phyloP scores from a whole-genome alignment of 2,888 invertebrate species.

The Luperina nickerlii region DNA sequence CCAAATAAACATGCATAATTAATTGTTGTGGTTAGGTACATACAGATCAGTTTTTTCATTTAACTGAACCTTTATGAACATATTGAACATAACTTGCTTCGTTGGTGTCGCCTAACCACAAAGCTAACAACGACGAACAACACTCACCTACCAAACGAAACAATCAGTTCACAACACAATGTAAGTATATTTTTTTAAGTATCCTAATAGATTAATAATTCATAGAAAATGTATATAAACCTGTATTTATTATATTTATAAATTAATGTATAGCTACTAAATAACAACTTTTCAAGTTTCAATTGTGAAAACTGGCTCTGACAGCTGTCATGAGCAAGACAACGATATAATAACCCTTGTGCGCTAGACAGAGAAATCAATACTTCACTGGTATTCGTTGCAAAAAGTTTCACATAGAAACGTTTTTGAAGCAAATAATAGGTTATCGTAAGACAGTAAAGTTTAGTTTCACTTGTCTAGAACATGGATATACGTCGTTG shows the following conservation, averaged over 20 bases:
- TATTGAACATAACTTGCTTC: background rate
- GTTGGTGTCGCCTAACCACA: background rate
- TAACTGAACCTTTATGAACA: background rate
- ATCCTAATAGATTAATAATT: conserved; percentile 29
- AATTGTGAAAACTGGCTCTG: conserved; percentile 84
- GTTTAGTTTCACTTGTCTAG: conserved; percentile 50
- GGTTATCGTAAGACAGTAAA: conserved; percentile 20
- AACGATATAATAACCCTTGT: conserved; percentile 28
- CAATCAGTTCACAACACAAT: background rate
- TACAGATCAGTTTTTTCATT: background rate
- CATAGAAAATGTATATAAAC: conserved; percentile 47
- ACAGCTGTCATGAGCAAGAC: conserved; percentile 77
- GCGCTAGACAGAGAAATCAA: conserved; percentile 59
- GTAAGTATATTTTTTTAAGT: background rate
- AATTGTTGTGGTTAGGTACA: background rate
- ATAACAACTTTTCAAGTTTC: conserved; percentile 78
- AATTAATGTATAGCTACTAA: conserved; percentile 21
- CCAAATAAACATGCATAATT: background rate
- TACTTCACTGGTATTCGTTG: conserved; percentile 15
- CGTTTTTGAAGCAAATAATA: conserved; percentile 35
- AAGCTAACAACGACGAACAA: background rate
- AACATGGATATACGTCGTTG: conserved; percentile 49
- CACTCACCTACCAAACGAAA: background rate
- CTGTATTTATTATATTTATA: conserved; percentile 16
- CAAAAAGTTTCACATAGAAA: conserved; percentile 55